phyloP scores from a whole-genome alignment of 2,113 vertebrate species.

The Hippocampus mohnikei region DNA sequence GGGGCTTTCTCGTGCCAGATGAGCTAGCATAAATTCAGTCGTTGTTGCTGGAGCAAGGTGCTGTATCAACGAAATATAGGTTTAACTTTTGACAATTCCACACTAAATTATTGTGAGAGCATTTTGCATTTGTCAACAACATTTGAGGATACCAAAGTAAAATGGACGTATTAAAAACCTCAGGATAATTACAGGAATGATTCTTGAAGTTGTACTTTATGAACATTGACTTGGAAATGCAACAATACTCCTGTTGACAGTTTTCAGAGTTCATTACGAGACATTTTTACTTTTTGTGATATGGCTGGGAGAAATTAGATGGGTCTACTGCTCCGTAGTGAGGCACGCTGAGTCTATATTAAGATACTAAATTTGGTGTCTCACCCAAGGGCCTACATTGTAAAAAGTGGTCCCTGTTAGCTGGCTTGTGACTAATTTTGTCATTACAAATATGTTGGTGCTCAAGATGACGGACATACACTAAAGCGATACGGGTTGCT shows the following conservation, averaged over 20 bases:
- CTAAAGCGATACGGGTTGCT: slow-evolving; percentile 86
- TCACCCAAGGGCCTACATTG: background rate
- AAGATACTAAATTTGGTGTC: background rate
- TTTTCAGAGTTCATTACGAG: background rate
- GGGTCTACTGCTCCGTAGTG: background rate
- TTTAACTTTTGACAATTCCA: background rate
- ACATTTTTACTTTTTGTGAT: slow-evolving; percentile 3
- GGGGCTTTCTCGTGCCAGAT: background rate
- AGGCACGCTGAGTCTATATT: background rate
- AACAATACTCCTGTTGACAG: background rate
- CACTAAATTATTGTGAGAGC: background rate
- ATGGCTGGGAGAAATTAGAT: slow-evolving; percentile 4
- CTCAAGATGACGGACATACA: slow-evolving; percentile 63
- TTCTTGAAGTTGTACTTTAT: background rate
- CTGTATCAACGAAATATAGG: too few species aligned
- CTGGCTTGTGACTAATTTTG: background rate
- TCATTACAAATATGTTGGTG: slow-evolving; percentile 2
- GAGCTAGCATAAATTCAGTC: background rate
- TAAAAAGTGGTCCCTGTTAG: background rate
- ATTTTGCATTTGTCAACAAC: background rate
- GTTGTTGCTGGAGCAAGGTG: background rate
- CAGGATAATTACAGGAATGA: background rate
- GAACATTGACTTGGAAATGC: background rate
- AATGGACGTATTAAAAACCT: background rate
- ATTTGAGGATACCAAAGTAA: background rate